Base-by-base conservation (phyloP, 2,888 invertebrate species). In the Caprella mutica region DNA sequence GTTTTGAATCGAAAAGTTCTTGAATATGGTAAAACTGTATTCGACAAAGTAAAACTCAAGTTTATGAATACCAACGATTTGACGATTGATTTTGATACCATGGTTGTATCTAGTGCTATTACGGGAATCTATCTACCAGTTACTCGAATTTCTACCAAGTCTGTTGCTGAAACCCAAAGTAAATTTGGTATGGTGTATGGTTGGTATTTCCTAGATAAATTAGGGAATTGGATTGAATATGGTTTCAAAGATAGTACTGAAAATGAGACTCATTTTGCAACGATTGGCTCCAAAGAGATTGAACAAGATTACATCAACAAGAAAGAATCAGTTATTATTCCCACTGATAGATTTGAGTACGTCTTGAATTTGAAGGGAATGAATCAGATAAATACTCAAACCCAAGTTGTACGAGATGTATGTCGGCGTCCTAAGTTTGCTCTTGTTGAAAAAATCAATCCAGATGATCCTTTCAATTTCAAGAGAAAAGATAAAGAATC, bases 391-490 rank as follows among this genome's bases (percentile, higher is more conserved):
- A 48, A 48, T 30, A 27, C 29, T 6, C 14, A 48, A n/a, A 48
- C 48, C 12, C 27, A 17, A 12, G 48, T 48, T n/a, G 21, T 30
- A 5, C 48, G 48, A 21, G 9, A 27, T 17, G 48, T 48, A 12
- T 30, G 48, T n/a, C 48, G 48, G 12, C 5, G 48, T 17, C 48
- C 48, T 6, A 48, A 48, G 17, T 30, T 30, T 48, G 48, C 30
- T 48, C 3, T 48, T n/a, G 30, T 48, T n/a, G 48, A 48, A 24
- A 48, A 48, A 14, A 27, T 48, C 12, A 23, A 48, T 19, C 48
- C 48, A 17, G 2, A 14, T 29, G 48, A 48, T 48, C 48, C 48
- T 2, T 48, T 30, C 21, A 30, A 30, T 5, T n/a, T 48, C 19
- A 29, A 48, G 14, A 40, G n/a, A 8, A 19, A n/a, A 19, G 5